Evolutionary conservation across 2,113 vertebrate species (phyloP).

Genomic region (Cyanoliseus patagonus): DNA sequence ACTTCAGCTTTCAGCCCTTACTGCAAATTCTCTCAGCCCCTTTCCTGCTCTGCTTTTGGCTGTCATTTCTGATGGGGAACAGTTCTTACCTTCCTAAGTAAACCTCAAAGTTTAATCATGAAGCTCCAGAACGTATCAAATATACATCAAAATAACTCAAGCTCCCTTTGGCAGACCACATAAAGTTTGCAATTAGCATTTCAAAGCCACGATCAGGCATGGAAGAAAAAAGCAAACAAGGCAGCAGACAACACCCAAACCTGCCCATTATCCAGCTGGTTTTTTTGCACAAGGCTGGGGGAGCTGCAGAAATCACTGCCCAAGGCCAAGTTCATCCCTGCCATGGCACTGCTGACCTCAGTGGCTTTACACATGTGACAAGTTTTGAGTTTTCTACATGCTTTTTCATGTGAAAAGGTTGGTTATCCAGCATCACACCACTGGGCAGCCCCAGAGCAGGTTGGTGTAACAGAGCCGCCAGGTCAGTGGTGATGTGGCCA

Average conservation of each 20-base stretch:
- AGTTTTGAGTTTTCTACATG: background rate
- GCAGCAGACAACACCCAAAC: background rate
- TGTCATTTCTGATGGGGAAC: background rate
- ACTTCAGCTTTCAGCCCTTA: background rate
- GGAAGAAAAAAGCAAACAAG: slow-evolving; percentile 39
- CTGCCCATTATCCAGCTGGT: slow-evolving; percentile 11
- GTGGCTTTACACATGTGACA: background rate
- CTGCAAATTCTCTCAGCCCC: background rate
- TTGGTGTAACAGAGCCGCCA: fast-evolving
- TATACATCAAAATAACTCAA: slow-evolving; percentile 59
- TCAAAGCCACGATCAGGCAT: slow-evolving; percentile 21
- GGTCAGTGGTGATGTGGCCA: background rate
- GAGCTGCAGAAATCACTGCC: background rate
- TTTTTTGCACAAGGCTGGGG: background rate
- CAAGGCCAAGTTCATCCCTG: background rate
- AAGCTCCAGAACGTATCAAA: slow-evolving; percentile 34
- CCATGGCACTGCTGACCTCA: background rate
- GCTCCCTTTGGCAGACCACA: slow-evolving; percentile 12
- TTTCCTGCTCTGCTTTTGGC: background rate
- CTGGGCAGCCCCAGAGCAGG: fast-evolving
- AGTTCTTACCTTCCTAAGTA: background rate
- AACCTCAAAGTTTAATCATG: background rate
- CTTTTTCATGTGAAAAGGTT: background rate
- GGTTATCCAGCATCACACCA: fast-evolving
- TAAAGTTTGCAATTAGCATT: slow-evolving; percentile 56